Base-by-base conservation (phyloP, 2,797 vertebrate species). In the Fistularia tabacaria region DNA sequence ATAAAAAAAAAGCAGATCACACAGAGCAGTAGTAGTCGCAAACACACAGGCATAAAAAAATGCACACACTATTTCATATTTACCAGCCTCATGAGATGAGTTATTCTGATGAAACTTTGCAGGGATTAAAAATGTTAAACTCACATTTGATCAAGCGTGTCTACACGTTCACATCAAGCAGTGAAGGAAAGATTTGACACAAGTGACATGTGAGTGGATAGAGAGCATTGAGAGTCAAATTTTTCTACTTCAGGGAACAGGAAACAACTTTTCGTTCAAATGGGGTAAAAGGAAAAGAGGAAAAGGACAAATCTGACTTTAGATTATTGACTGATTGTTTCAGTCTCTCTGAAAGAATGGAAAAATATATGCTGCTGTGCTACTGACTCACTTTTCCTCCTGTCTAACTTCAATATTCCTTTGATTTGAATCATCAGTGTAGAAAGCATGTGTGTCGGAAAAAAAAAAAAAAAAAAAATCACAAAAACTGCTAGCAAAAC, bases 101-200 rank as follows among this genome's bases (percentile, higher is more conserved):
- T 71, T 75, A 80, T 79, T 85, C 82, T 81, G 81, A 84, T 82
- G 79, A 87, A 85, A 87, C 81, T 85, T 84, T 85, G 74, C 68
- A 6, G 75, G 76, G 83, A 87, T 86, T 88, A 84, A 86, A 87
- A 83, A 79, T 80, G 71, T 80, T 85, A 82, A 87, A 87, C 77
- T 85, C 69, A 78, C 72, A 85, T 86, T 86, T 82, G 85, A 88
- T 88, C 85, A 85, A 86, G 81, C 76, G 42, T 57, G 79, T 84
- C 83, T 77, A 55, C 66, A 61, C 38, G 52, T 69, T 77, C 61
- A 39, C 65, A 63, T 64, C 81, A 73, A 76, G 77, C 77, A 66
- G 58, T 41, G 51, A 69, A 71, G 77, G 80, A 80, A 77, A 77
- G 70, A 73, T 81, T 79, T 86, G 82, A 87, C 76, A 83, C 83